Percentiles rank a stretch among this genome's conserved stretches.
These are phyloP conservation scores for Camponotus floridanus DNA, from an alignment of 1,140 invertebrate species.

Conservation along the genomic window DNA sequence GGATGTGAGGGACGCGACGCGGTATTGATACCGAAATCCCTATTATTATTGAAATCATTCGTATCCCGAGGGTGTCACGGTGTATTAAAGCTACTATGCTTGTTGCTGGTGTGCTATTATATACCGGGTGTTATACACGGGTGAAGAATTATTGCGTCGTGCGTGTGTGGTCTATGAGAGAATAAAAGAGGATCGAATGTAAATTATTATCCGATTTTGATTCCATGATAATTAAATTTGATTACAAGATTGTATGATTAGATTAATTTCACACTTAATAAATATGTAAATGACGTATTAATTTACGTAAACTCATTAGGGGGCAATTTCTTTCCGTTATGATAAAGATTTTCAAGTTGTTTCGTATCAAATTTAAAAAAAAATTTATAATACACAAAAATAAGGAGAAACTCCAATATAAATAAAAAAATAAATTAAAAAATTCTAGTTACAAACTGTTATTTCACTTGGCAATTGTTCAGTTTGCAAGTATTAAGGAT, in stretches of 20 bases:
- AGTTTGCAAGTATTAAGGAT: no score
- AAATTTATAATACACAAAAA: not conserved
- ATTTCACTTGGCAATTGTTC: not conserved
- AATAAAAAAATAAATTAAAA: not conserved
- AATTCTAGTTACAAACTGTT: not conserved
- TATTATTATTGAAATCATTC: conserved; percentile 82
- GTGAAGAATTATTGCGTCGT: conserved; percentile 67
- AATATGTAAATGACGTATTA: not conserved
- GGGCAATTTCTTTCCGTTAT: not conserved
- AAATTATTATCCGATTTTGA: not conserved
- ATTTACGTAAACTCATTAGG: conserved; percentile 1
- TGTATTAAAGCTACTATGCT: conserved; percentile 72
- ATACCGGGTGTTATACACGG: conserved; percentile 50
- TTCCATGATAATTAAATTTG: not conserved
- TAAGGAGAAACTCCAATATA: not conserved
- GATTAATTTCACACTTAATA: conserved; percentile 14
- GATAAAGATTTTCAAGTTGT: not conserved
- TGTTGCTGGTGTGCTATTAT: conserved; percentile 71
- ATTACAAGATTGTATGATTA: not conserved
- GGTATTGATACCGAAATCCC: conserved; percentile 73
- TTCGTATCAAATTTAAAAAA: not conserved
- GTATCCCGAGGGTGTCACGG: conserved; percentile 64
- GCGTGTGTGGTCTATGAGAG: conserved; percentile 74
- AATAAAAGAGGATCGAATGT: conserved; percentile 49
- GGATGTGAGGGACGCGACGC: conserved; percentile 24